phyloP scores from a whole-genome alignment of 1,140 invertebrate species.

The Zaprionus davidi region DNA sequence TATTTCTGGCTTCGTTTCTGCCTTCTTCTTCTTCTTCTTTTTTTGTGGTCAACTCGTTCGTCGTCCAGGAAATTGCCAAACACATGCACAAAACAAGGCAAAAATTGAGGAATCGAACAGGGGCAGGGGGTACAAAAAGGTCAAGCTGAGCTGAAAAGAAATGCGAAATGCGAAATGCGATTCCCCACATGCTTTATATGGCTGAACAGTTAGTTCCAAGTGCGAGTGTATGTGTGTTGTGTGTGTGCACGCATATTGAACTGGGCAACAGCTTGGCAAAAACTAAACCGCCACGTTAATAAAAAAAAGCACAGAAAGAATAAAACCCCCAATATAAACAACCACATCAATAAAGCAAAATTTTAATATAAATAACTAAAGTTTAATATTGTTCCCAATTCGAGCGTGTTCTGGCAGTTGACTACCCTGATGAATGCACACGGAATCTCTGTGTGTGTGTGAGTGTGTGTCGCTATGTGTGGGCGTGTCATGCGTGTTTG shows the following conservation, averaged over 20 bases:
- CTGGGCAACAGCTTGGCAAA: conserved; percentile 44
- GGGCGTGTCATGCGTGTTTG: conserved; percentile 12
- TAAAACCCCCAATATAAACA: conserved; percentile 49
- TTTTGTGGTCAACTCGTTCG: conserved; percentile 80
- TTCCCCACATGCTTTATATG: conserved; percentile 27
- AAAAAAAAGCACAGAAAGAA: conserved; percentile 55
- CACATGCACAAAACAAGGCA: conserved; percentile 69
- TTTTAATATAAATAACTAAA: conserved; percentile 83
- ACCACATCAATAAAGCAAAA: conserved; percentile 81
- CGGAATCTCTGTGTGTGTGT: conserved; percentile 1
- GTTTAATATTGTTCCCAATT: conserved; percentile 68
- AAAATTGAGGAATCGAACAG: conserved; percentile 28
- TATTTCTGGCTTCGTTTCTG: conserved; percentile 30
- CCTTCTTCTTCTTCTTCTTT: conserved; percentile 30
- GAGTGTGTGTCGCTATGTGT: conserved; percentile 3
- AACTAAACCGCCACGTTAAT: conserved; percentile 63
- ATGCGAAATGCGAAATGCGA: conserved; percentile 33
- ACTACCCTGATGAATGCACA: conserved; percentile 3
- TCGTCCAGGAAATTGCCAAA: conserved; percentile 75
- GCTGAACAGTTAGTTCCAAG: conserved; percentile 12
- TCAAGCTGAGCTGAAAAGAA: conserved; percentile 31
- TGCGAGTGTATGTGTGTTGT: conserved; percentile 2
- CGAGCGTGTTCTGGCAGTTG: conserved; percentile 9
- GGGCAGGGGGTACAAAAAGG: conserved; percentile 41
- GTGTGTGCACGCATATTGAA: neutral